Base-by-base conservation (phyloP, 2,888 invertebrate species). In the Drosophila sordidula region DNA sequence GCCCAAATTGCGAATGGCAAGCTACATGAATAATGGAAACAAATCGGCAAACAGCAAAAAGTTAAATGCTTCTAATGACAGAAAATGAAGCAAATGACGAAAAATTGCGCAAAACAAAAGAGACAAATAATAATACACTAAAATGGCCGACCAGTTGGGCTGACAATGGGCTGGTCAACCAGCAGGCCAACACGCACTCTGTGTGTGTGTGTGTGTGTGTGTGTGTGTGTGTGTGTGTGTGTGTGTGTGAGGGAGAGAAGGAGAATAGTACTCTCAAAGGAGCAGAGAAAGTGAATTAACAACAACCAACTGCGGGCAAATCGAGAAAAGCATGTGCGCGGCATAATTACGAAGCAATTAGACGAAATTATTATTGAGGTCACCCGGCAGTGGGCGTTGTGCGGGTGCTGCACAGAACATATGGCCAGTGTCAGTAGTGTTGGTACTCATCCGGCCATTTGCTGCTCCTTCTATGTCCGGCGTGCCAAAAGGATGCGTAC, bases 261-360 rank as follows among this genome's bases (percentile, higher is more conserved):
- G 54, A 47, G 54, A 46, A 44, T 39, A 57, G 32, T 39, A 67
- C 42, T 57, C 74, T 66, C 77, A 9, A 55, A 70, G 80, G 65
- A 79, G 64, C 57, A 62, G 66, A 52, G 59, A 45, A 67, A 67
- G 64, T 78, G 78, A 87, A 84, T 89, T 85, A 76, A 75, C 82
- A 41, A 65, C 58, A 70, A 45, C 36, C 47, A 70, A 73, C 86
- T 69, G 65, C 55, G 89, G 70, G 70, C 71, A 73, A 87, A 84
- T 88, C 74, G 80, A 83, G 87, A 86, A 68, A 83, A 89, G 64
- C 90, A 85, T 85, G 87, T 89, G 89, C 87, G 84, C 78, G 85
- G 80, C 85, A 89, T 85, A 89, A 89, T 85, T 89, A 85, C 90
- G 84, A 88, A 89, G 87, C 89, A 85, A 85, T 85, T 85, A 89